Percentiles rank a stretch among this genome's conserved stretches.
Evolutionary conservation across 2,888 invertebrate genomes (phyloP).

Genomic region (Ophraella communa): DNA sequence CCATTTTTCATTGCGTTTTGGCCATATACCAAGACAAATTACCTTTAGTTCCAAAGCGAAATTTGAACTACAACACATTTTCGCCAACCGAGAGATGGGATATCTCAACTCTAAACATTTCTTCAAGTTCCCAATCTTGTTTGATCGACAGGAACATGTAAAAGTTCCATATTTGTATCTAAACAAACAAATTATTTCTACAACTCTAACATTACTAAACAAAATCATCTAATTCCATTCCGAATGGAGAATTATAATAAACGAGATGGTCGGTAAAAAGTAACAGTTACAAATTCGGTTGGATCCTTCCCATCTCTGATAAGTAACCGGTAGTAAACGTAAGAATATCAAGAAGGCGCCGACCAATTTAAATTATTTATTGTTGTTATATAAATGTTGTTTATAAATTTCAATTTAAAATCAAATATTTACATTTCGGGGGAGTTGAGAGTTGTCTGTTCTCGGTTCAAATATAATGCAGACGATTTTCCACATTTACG

Average conservation of each 20-base stretch:
- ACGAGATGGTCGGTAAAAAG: no score
- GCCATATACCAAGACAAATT: background rate
- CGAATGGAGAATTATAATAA: no score
- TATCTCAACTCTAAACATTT: background rate
- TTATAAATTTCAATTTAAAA: constrained; percentile 40
- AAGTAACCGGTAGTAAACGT: constrained; percentile 24
- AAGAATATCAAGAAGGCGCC: constrained; percentile 31
- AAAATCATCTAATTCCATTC: no score
- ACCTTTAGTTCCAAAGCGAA: background rate
- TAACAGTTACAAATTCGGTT: background rate
- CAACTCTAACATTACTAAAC: no score
- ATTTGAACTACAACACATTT: background rate
- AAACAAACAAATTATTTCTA: no score
- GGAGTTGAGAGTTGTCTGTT: constrained; percentile 22
- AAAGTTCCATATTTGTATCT: no score
- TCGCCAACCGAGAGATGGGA: background rate
- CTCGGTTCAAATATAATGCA: background rate
- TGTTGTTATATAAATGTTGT: constrained; percentile 41
- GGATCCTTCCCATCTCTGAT: background rate
- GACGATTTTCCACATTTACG: background rate
- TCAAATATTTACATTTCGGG: constrained; percentile 39
- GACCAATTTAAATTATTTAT: constrained; percentile 42
- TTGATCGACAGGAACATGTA: no score
- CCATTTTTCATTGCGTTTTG: background rate
- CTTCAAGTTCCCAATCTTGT: no score